These are phyloP conservation scores for Recurvirostra avosetta DNA, from an alignment of 2,113 vertebrate genomes.

Conservation along the genomic window DNA sequence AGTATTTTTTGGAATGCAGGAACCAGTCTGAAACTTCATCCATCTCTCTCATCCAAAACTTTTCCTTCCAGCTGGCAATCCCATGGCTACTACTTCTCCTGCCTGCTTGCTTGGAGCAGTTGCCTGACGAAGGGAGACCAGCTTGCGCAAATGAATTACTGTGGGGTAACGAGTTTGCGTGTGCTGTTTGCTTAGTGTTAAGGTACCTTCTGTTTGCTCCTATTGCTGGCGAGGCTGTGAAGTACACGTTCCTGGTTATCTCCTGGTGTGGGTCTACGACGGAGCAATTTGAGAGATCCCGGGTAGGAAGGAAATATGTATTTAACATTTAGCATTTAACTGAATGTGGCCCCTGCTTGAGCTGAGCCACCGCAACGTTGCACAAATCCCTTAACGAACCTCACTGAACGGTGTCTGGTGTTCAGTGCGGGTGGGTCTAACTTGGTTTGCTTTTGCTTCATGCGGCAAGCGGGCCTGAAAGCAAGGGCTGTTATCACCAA, in stretches of 20 bases:
- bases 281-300: neutral
- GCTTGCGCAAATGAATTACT: neutral
- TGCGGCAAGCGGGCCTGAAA: neutral
- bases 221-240: neutral
- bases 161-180: neutral
- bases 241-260: neutral
- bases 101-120: neutral
- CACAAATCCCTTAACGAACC: neutral
- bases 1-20: neutral
- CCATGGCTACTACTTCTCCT: accelerated
- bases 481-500: neutral
- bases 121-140: neutral
- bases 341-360: neutral
- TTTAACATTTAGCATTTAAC: neutral
- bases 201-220: neutral
- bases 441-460: neutral
- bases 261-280: too few species aligned
- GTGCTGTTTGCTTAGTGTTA: neutral
- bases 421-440: accelerated
- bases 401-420: accelerated
- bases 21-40: neutral
- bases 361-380: accelerated
- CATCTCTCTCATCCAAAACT: neutral
- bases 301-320: accelerated
- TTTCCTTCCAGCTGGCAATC: neutral